Base-by-base conservation (phyloP, 2,888 invertebrate genomes). In the Neoaliturus tenellus region DNA sequence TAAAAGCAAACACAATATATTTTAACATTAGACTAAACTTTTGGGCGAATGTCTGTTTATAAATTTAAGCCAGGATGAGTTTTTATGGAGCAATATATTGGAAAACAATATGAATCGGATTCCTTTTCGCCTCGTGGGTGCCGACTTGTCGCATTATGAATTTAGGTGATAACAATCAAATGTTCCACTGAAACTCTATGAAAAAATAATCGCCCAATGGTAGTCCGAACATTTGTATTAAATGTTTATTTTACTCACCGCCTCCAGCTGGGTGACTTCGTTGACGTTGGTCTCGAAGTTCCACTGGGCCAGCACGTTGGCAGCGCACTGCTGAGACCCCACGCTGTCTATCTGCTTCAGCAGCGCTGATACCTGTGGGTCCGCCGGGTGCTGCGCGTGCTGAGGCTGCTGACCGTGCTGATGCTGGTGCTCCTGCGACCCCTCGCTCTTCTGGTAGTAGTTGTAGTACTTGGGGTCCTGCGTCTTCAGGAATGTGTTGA, bases 241-340 rank as follows among this genome's bases (percentile, higher is more conserved):
- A n/a, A n/a, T n/a, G n/a, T n/a, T n/a, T n/a, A n/a, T n/a, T n/a
- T 10, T 28, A 94, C 96, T 95, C 90, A 97, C 97, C 90, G 97
- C 97, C 88, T 96, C 95, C 87, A 95, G 91, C 91, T 97, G 97
- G 0, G 96, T 95, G 71, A 92, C 94, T 90, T 96, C 95, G 90
- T 96, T 96, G 51, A 97, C 96, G 89, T 97, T 95, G 4, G 97
- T 97, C 90, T 97, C 97, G 89, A 96, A 97, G 89, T 95, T 95
- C 97, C 97, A 97, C 89, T 97, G 97, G 0, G 96, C 96, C 0
- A 94, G 95, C n/a, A 97, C 97, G 90, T 97, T 97, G 80, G 94
- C 94, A 0, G 96, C 96, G 89, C 97, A 97, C 90, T 96, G 95
- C 89, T 95, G 94, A 0, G 96, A 95, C 12, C 96, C 94, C 88